Evolutionary conservation across 2,797 vertebrate species (phyloP), one percentile per base, ranked within the genome.

Genomic region (Neosalanx taihuensis): DNA sequence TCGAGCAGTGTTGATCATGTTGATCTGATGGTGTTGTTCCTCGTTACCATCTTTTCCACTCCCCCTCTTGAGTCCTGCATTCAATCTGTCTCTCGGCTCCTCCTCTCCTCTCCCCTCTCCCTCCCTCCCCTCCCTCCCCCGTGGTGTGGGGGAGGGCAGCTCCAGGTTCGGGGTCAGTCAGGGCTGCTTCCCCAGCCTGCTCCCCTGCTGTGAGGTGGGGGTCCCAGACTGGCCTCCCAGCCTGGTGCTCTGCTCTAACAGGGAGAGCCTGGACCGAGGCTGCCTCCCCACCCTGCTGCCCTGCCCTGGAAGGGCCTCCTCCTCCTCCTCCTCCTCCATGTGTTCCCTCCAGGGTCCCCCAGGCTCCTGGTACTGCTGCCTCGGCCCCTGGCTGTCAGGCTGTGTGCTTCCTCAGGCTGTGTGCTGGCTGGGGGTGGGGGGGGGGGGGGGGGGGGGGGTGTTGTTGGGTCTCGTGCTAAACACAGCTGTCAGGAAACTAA

Each of bases 311-410:
- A 68, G 57, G 35, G 29, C 31, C 23, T 29, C 58, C 26, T 59
- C 23, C 57, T 20, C 49, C 57, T 26, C 57, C 9, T 59, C 23
- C 57, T 23, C 51, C 57, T 60, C 56, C 72, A 71, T 70, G 53
- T 66, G 74, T 60, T 78, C 86, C 67, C 87, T 86, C 81, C 89
- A 90, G 88, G 67, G 74, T 56, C 51, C 76, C 75, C 75, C 85
- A 68, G 69, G 84, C 80, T 88, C 79, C 87, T 89, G 85, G 87
- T 89, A 86, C 85, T 88, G 82, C 70, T 78, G 78, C 84, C 89
- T 90, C 81, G 85, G 87, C 79, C 85, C 83, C 81, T 87, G 86
- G 84, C 86, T 88, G 79, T 82, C 82, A 90, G 91, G 90, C 89
- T 91, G 85, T 82, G 82, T 30, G 20, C 13, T 1, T 49, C 20